phyloP scores from a whole-genome alignment of 1,140 invertebrate species.

The Bombus impatiens region DNA sequence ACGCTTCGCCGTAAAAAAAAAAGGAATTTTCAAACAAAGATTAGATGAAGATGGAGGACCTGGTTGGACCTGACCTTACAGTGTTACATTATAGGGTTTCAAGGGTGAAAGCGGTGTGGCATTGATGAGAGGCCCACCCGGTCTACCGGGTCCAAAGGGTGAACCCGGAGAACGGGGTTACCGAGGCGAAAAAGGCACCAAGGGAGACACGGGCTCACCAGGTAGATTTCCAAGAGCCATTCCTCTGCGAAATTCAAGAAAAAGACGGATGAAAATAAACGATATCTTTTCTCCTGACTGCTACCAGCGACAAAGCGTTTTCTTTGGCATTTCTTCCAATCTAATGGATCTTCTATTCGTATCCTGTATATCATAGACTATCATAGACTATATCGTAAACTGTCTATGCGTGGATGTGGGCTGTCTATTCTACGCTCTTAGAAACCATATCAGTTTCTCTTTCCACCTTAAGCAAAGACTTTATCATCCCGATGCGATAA shows the following conservation, averaged over 20 bases:
- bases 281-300: conserved; percentile 11
- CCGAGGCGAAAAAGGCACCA: conserved; percentile 80
- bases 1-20: conserved; percentile 55
- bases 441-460: not conserved
- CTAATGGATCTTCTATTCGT: not conserved
- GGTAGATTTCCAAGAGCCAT: conserved; percentile 75
- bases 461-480: not conserved
- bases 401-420: too few species aligned
- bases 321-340: not conserved
- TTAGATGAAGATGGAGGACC: conserved; percentile 73
- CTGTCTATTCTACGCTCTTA: not conserved
- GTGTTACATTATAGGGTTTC: conserved; percentile 78
- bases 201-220: conserved; percentile 79
- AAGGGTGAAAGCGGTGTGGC: conserved; percentile 81
- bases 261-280: conserved; percentile 43
- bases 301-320: conserved; percentile 1
- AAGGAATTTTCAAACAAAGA: conserved; percentile 6
- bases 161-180: conserved; percentile 81
- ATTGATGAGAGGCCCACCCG: conserved; percentile 78
- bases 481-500: not conserved
- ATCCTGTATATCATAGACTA: not conserved
- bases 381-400: not conserved
- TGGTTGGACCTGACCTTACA: conserved; percentile 79
- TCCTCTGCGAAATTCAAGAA: conserved; percentile 41
- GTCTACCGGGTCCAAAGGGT: conserved; percentile 81